phyloP scores from a whole-genome alignment of 2,797 vertebrate species.

The Eulemur albifrons region DNA sequence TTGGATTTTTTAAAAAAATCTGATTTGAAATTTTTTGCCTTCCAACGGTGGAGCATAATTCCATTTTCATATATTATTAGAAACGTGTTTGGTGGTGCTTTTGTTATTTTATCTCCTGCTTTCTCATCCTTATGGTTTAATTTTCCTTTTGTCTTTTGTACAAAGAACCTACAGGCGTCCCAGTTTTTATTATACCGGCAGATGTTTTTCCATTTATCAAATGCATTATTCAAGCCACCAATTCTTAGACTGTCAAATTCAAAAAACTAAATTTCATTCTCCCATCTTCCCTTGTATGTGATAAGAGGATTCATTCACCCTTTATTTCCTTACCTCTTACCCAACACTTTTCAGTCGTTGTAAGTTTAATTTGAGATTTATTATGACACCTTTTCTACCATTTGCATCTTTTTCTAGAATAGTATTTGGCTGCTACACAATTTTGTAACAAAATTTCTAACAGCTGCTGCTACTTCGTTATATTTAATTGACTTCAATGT shows the following conservation, averaged over 20 bases:
- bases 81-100: background rate
- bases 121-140: background rate
- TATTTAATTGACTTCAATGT: background rate
- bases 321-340: background rate
- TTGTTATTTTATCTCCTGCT: background rate
- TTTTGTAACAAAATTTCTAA: background rate
- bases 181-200: background rate
- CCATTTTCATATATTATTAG: background rate
- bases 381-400: background rate
- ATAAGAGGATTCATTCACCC: background rate
- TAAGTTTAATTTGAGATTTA: background rate
- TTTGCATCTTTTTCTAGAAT: background rate
- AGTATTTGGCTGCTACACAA: background rate
- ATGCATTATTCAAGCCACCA: background rate
- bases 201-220: conserved; percentile 4
- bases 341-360: background rate
- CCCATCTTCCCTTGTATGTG: background rate
- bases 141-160: background rate
- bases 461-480: background rate
- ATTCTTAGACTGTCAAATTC: background rate
- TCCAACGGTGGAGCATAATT: background rate
- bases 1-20: background rate
- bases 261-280: background rate
- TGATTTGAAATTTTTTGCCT: background rate
- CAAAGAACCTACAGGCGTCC: background rate